Conservation (phyloP, 2,797 vertebrate genomes). For the Gadopsis bispinosus region DNA sequence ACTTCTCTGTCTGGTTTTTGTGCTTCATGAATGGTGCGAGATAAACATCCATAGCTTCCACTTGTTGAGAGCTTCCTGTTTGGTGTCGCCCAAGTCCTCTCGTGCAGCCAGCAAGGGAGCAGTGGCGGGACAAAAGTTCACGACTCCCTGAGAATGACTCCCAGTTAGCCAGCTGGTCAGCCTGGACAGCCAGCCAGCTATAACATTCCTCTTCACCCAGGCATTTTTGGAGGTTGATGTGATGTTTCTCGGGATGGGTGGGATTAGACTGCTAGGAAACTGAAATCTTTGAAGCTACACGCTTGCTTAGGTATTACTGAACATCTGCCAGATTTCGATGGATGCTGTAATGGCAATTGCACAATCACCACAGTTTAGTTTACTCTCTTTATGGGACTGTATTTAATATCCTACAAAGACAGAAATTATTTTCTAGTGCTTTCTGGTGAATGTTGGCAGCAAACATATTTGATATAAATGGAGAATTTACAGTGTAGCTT, state of each 20-base stretch:
- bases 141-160: slow-evolving; percentile 79
- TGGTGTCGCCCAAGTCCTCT: slow-evolving; percentile 83
- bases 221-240: slow-evolving; percentile 84
- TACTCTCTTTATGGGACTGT: slow-evolving; percentile 26
- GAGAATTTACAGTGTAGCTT: slow-evolving; percentile 61
- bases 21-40: slow-evolving; percentile 77
- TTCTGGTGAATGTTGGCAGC: slow-evolving; percentile 41
- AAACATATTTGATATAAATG: slow-evolving; percentile 42
- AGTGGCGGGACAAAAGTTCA: slow-evolving; percentile 85
- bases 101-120: slow-evolving; percentile 77
- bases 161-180: slow-evolving; percentile 74
- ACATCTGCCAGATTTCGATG: slow-evolving; percentile 49
- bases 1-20: slow-evolving; percentile 63
- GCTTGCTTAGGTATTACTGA: slow-evolving; percentile 47
- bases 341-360: slow-evolving; percentile 40
- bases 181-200: slow-evolving; percentile 63
- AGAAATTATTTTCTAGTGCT: slow-evolving; percentile 19
- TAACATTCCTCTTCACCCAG: slow-evolving; percentile 78
- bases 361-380: slow-evolving; percentile 25
- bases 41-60: slow-evolving; percentile 86
- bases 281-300: slow-evolving; percentile 65
- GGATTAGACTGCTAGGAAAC: slow-evolving; percentile 68
- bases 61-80: slow-evolving; percentile 86
- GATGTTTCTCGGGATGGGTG: slow-evolving; percentile 71
- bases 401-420: slow-evolving; percentile 35